Evolutionary conservation across 2,888 invertebrate genomes (phyloP), one percentile per base, ranked within the genome.

Genomic region (Acleris emargana): DNA sequence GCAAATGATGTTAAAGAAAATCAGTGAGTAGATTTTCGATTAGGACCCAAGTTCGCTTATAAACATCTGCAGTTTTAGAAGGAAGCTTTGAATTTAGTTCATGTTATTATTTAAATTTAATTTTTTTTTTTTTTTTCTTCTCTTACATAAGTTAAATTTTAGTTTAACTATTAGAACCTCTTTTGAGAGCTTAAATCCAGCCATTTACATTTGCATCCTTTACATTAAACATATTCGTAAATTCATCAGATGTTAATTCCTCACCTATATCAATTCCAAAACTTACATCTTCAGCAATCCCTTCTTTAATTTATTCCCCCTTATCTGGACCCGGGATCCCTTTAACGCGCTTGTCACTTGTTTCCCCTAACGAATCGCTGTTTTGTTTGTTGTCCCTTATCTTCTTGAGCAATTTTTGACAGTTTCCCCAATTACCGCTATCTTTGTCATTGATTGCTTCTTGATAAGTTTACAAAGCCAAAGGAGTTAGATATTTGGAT

Each of bases 331-430:
- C 49, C 43, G 55, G 32, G 22, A 17, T 25, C 59, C 45, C 22
- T 28, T 47, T 54, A 55, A 54, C 59, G 43, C 51, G 43, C 17
- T 47, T 55, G 59, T 60, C 64, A 55, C 45, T 60, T 45, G 60
- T 55, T 64, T 45, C 60, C 54, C 60, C 45, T 57, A 51, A 60
- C 50, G 43, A 38, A 59, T 54, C 45, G 45, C 58, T 45, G 58
- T 59, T 59, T 60, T 50, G 59, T 54, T 54, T 53, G 38, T 20
- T 3, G n/a, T 16, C 20, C 38, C 16, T 52, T 58, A 58, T 64
- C 64, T 47, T n/a, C n/a, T 52, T 25, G 38, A 22, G 57, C 22
- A n/a, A 45, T 58, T 47, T 58, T 58, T 64, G 64, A 58, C 52
- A 62, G 61, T 38, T 54, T 20, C 38, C 54, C 47, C 61, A 43